Evolutionary conservation across 2,888 invertebrate genomes (phyloP), one percentile per base, ranked within the genome.

Genomic region (Ennomos quercinarius): DNA sequence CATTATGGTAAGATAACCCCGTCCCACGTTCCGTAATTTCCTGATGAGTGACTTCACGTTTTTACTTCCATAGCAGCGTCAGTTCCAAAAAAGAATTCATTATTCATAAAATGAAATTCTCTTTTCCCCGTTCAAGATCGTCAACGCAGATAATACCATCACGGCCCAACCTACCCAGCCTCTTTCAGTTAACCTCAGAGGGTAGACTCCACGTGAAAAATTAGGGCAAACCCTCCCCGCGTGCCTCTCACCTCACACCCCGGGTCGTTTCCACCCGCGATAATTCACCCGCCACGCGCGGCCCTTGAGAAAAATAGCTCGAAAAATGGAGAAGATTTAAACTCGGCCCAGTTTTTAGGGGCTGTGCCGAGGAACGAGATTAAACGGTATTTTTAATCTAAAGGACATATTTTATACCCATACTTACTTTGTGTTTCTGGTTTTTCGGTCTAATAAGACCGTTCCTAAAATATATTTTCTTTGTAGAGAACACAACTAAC

Each of bases 261-360:
- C 70, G 54, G 61, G 63, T 66, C 64, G 54, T 68, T 48, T 67
- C 37, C 68, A 75, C 80, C 73, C 59, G 64, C 78, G 79, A 83
- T 84, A 84, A 83, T 78, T 82, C 81, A 80, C 76, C 83, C 80
- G 71, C 72, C 80, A 80, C 78, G 78, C 75, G 76, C 74, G 83
- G 80, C 91, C 90, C 89, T 91, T 91, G 91, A 91, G 91, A 90
- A 91, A 91, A 91, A 91, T 90, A 87, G 89, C 88, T 87, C 86
- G 86, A 81, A 88, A 89, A 89, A 89, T 85, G 83, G 84, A 81
- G 76, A 89, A 91, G 89, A 88, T 87, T 87, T 85, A 87, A 27
- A 87, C 77, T 78, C 81, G 81, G 64, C 78, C 83, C 82, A 79
- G 73, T 83, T 85, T 81, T 74, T 59, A 67, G 65, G 63, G 61